A percentile compares a stretch with the other conserved stretches of the same genome.
phyloP scores from a whole-genome alignment of 2,888 invertebrate genomes.

The Galerucella pusilla region DNA sequence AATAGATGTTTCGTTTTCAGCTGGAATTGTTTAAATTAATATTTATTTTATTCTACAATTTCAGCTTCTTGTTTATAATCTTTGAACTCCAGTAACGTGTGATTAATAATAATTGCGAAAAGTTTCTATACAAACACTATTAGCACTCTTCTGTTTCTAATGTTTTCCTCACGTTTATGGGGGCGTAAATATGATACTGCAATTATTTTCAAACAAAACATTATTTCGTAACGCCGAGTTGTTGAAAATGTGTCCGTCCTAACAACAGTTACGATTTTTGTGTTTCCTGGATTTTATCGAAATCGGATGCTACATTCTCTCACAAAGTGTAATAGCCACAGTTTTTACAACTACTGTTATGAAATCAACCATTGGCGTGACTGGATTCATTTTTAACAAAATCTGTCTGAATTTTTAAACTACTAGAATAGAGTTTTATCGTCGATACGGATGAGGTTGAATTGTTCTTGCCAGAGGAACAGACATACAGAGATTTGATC shows the following conservation, averaged over 20 bases:
- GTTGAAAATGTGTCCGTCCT: constrained; percentile 3
- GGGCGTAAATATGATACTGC: constrained; percentile 5
- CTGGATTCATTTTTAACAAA: neutral
- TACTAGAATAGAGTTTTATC: too few relatives aligned
- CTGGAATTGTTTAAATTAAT: too few relatives aligned
- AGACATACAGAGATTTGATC: too few relatives aligned
- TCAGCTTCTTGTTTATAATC: too few relatives aligned
- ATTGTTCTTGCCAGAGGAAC: too few relatives aligned
- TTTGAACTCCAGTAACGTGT: too few relatives aligned
- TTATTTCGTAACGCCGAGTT: constrained; percentile 3
- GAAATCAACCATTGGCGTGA: constrained; percentile 3
- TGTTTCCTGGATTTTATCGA: constrained; percentile 31
- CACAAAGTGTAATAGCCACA: constrained; percentile 24
- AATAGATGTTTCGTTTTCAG: too few relatives aligned
- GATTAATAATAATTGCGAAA: neutral
- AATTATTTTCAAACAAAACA: constrained; percentile 10
- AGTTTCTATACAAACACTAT: neutral
- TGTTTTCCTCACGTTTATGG: neutral
- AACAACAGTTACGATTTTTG: constrained; percentile 16
- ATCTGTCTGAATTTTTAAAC: too few relatives aligned
- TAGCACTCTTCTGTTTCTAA: neutral
- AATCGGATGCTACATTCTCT: constrained; percentile 32
- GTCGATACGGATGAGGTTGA: too few relatives aligned
- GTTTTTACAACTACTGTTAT: constrained; percentile 17
- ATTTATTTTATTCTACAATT: too few relatives aligned